A percentile compares a stretch with the other conserved stretches of the same genome.
Evolutionary conservation across 1,140 invertebrate genomes (phyloP).

Genomic region (Tetragonula clypearis): DNA sequence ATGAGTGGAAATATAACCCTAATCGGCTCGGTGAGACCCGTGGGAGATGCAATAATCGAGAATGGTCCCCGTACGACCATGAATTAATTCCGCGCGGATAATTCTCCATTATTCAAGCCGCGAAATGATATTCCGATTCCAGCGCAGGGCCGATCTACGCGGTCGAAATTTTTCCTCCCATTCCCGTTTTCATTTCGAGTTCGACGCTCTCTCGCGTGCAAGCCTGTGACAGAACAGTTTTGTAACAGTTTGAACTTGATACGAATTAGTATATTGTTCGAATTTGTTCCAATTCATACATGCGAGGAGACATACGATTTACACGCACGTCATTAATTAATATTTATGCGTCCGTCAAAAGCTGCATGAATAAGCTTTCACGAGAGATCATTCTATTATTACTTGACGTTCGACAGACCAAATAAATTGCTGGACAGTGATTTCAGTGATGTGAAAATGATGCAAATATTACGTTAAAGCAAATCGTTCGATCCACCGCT

Average conservation of each 20-base stretch:
- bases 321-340: neutral
- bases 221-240: neutral
- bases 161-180: conserved; percentile 24
- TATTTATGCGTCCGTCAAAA: neutral
- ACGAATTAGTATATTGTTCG: neutral
- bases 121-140: conserved; percentile 67
- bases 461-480: too few relatives aligned
- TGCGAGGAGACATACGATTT: too few relatives aligned
- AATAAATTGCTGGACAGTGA: neutral
- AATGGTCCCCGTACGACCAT: conserved; percentile 49
- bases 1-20: conserved; percentile 55
- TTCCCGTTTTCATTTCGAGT: neutral
- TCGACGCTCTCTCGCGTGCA: neutral
- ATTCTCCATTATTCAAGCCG: conserved; percentile 72
- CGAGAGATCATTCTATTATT: neutral
- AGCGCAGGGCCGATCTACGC: conserved; percentile 26
- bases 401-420: neutral
- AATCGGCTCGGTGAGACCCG: conserved; percentile 48
- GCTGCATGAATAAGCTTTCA: neutral
- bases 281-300: neutral
- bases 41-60: conserved; percentile 63
- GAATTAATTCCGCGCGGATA: conserved; percentile 68
- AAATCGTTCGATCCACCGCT: too few relatives aligned
- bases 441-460: too few relatives aligned
- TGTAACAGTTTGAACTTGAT: neutral